Conservation (phyloP, 1,140 invertebrate species). For the Copidosoma floridanum region DNA sequence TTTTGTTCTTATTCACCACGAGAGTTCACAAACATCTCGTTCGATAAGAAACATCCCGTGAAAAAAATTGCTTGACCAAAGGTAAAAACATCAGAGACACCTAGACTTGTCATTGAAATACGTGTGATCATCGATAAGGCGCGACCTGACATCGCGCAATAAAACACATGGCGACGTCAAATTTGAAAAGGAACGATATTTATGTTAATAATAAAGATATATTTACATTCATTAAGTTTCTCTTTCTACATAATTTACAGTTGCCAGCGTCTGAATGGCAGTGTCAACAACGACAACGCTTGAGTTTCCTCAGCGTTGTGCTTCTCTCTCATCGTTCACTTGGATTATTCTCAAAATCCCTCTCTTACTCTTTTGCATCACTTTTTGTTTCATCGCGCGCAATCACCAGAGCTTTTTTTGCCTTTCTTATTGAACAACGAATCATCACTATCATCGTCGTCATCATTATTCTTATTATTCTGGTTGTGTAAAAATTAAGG, state of each 20-base stretch:
- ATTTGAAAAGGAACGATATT: constrained; percentile 37
- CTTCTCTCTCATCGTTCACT: constrained; percentile 22
- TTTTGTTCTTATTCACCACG: too few relatives aligned
- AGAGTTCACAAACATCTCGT: too few relatives aligned
- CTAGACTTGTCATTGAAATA: constrained; percentile 20
- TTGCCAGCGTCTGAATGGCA: constrained; percentile 50
- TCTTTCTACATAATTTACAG: constrained; percentile 55
- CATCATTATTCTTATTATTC: constrained; percentile 13
- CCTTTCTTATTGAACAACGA: too few relatives aligned
- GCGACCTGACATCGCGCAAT: constrained; percentile 12
- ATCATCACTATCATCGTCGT: too few relatives aligned
- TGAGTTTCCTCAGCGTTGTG: constrained; percentile 30
- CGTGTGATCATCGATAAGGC: constrained; percentile 13
- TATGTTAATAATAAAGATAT: constrained; percentile 56
- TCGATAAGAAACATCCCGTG: too few relatives aligned
- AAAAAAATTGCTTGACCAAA: constrained; percentile 1
- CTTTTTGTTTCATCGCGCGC: constrained; percentile 15
- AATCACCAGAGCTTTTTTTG: too few relatives aligned
- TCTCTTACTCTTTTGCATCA: constrained; percentile 11
- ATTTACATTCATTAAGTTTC: constrained; percentile 51
- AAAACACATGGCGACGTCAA: constrained; percentile 13
- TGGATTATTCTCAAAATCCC: constrained; percentile 9
- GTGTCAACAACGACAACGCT: constrained; percentile 49
- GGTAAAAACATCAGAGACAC: constrained; percentile 16
- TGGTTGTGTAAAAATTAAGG: constrained; percentile 30